phyloP scores from a whole-genome alignment of 2,113 vertebrate genomes.

The Urocynchramus pylzowi region DNA sequence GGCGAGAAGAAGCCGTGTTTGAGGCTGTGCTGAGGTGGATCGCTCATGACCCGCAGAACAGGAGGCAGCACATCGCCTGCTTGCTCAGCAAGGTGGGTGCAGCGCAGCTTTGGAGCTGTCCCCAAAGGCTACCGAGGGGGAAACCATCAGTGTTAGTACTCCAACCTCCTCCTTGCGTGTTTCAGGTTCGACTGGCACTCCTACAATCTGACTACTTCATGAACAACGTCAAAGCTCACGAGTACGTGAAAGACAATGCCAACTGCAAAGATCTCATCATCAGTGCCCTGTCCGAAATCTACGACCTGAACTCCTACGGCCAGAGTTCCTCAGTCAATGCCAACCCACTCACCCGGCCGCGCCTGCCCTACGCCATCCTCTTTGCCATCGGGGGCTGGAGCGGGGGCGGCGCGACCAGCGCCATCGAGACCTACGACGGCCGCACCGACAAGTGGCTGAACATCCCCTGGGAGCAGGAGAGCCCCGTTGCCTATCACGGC shows the following conservation, averaged over 20 bases:
- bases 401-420: slow-evolving; percentile 70
- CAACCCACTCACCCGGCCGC: slow-evolving; percentile 72
- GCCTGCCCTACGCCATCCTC: slow-evolving; percentile 76
- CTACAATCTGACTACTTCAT: slow-evolving; percentile 77
- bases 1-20: slow-evolving; percentile 74
- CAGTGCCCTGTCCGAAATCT: slow-evolving; percentile 71
- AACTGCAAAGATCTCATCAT: slow-evolving; percentile 75
- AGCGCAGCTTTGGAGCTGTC: not conserved
- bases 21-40: slow-evolving; percentile 82
- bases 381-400: slow-evolving; percentile 84
- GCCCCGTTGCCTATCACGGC: slow-evolving; percentile 77
- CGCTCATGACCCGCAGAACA: slow-evolving; percentile 52
- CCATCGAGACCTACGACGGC: slow-evolving; percentile 76
- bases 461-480: slow-evolving; percentile 66
- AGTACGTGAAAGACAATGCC: slow-evolving; percentile 70
- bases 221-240: slow-evolving; percentile 75
- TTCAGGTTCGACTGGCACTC: slow-evolving; percentile 77
- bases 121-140: rapidly evolving
- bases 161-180: not conserved
- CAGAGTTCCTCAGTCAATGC: slow-evolving; percentile 37
- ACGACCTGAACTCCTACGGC: slow-evolving; percentile 68
- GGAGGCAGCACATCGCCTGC: slow-evolving; percentile 67
- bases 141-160: no score
- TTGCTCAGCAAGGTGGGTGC: slow-evolving; percentile 75
- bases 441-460: slow-evolving; percentile 79